These are phyloP conservation scores for Phrixothrix hirtus DNA, from an alignment of 2,888 invertebrate species.

Conservation along the genomic window DNA sequence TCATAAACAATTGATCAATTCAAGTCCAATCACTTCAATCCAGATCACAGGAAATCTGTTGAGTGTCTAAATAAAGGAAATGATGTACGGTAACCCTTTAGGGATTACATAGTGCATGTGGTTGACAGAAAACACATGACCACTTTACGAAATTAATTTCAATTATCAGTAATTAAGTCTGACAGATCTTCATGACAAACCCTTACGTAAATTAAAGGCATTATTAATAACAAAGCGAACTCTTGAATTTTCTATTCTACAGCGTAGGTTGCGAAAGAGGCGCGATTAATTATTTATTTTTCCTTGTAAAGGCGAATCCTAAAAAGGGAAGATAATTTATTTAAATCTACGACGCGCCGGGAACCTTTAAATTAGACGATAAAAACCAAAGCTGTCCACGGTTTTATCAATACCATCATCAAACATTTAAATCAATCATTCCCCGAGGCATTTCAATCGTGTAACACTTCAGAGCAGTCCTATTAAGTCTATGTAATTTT, in stretches of 20 bases:
- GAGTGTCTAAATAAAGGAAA: slow-evolving; percentile 6
- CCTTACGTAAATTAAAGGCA: slow-evolving; percentile 6
- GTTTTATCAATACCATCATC: slow-evolving; percentile 37
- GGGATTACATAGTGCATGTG: slow-evolving; percentile 8
- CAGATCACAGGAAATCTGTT: slow-evolving; percentile 7
- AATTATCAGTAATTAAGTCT: slow-evolving; percentile 37
- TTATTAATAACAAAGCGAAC: background rate
- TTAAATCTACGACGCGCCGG: slow-evolving; percentile 12
- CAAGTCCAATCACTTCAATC: background rate
- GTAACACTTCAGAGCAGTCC: slow-evolving; percentile 11
- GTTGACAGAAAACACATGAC: slow-evolving; percentile 33
- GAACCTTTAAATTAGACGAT: slow-evolving; percentile 14
- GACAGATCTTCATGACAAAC: slow-evolving; percentile 26
- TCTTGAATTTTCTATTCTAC: slow-evolving; percentile 3
- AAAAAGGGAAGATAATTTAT: slow-evolving; percentile 13
- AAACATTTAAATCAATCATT: slow-evolving; percentile 40
- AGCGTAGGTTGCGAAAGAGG: slow-evolving; percentile 2
- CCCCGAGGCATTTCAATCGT: slow-evolving; percentile 22
- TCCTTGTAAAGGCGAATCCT: slow-evolving; percentile 3
- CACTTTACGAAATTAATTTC: slow-evolving; percentile 37
- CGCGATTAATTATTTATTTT: slow-evolving; percentile 21
- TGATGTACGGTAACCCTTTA: slow-evolving; percentile 11
- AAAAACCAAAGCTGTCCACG: slow-evolving; percentile 14
- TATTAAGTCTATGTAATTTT: slow-evolving; percentile 12
- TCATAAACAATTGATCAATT: too few relatives aligned